Evolutionary conservation across 2,888 invertebrate genomes (phyloP), one percentile per base, ranked within the genome.

Genomic region (Flexamia atlantica): DNA sequence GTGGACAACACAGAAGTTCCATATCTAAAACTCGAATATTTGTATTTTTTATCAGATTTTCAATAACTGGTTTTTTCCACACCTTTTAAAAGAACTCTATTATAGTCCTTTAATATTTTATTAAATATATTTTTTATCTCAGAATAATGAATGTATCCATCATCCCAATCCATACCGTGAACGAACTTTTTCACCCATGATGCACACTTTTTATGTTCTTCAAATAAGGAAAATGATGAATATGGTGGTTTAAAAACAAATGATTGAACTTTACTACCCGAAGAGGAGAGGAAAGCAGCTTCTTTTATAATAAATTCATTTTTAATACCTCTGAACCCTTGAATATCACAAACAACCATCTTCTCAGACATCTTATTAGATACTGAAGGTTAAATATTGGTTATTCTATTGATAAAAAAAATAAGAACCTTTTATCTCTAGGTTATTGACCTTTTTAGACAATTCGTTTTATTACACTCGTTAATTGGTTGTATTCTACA

Each of bases 171-270:
- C 3, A 46, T 4, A 17, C 46, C 46, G 17, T 46, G 46, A 46
- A 46, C 46, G n/a, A 9, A 46, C 46, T 4, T 46, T 17, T 46
- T 46, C 2, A 46, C 46, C 46, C 46, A 46, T 46, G 46, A 4
- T 46, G 46, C 46, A 46, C 7, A 7, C n/a, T 46, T 46, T 12
- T 46, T 7, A 3, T 46, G 46, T 46, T 12, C 3, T 17, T 46
- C 46, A 2, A 17, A 17, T 17, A 46, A 17, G 2, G 12, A 7
- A 12, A 17, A 3, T 17, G 17, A 4, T 46, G 12, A 17, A 46
- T 46, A 46, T 46, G 46, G 46, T 12, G 46, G 46, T 17, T 46
- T 46, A 46, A 46, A 46, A 46, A 46, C 46, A 46, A 46, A 46
- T 46, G 46, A 46, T 17, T 46, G 46, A 3, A 46, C 46, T 17